A percentile compares a stretch with the other conserved stretches of the same genome.
Evolutionary conservation across 92 coral and sea anemone genomes (phyloP).

Genomic region (Porites lobata): DNA sequence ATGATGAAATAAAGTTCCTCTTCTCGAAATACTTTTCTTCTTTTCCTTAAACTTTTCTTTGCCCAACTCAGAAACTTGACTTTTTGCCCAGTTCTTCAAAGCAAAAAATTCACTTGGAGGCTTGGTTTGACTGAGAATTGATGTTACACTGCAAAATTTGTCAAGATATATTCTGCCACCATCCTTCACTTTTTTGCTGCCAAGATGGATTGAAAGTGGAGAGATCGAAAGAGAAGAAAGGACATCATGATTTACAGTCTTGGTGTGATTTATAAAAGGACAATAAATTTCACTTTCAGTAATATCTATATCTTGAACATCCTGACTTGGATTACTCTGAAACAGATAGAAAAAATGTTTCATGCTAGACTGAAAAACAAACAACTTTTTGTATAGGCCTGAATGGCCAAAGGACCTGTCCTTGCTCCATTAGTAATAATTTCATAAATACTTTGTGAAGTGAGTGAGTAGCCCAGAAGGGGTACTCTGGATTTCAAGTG

Average conservation of each 20-base stretch:
- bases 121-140: conserved; percentile 83
- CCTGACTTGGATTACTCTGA: conserved; percentile 22
- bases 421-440: too few species aligned
- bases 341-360: background rate
- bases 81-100: conserved; percentile 84
- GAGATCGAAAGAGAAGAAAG: conserved; percentile 49
- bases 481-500: too few species aligned
- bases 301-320: conserved; percentile 11
- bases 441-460: too few species aligned
- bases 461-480: too few species aligned
- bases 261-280: conserved; percentile 71
- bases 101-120: conserved; percentile 86
- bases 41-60: conserved; percentile 73
- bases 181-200: background rate
- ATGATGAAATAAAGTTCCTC: conserved; percentile 86
- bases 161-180: conserved; percentile 75
- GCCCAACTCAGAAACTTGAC: conserved; percentile 84
- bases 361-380: background rate
- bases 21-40: conserved; percentile 57
- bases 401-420: too few species aligned
- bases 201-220: conserved; percentile 34
- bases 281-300: conserved; percentile 32
- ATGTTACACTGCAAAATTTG: conserved; percentile 81
- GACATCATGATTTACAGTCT: conserved; percentile 40
- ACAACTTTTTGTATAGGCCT: too few species aligned